Conservation (phyloP, 1,140 invertebrate genomes). For the Lucilia sericata region DNA sequence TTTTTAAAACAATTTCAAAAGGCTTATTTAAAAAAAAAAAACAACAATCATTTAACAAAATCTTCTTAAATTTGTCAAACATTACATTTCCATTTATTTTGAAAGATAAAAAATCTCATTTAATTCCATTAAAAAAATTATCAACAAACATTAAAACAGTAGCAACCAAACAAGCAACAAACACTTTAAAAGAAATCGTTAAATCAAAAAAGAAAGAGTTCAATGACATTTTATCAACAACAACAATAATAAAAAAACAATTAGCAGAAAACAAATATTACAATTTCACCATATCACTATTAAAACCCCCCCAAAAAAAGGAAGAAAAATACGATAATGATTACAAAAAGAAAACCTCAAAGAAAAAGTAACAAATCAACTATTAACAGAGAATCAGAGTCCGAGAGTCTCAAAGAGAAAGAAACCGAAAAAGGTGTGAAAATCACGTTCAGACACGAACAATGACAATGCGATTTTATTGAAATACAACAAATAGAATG, state of each 20-base stretch:
- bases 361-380: conserved; percentile 27
- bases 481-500: no score
- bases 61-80: no score
- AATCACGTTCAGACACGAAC: conserved; percentile 31
- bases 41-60: no score
- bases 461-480: conserved; percentile 22
- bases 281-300: conserved; percentile 35
- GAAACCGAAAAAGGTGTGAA: conserved; percentile 37
- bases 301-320: background rate
- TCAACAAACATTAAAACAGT: background rate
- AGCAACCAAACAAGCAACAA: background rate
- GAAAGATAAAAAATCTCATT: background rate
- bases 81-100: no score
- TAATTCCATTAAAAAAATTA: background rate
- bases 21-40: no score
- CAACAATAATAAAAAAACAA: conserved; percentile 2
- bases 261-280: conserved; percentile 38
- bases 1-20: no score
- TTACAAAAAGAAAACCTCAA: background rate
- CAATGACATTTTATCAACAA: conserved; percentile 29
- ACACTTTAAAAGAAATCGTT: background rate
- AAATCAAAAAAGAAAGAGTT: conserved; percentile 1
- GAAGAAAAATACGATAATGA: no score
- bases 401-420: background rate
- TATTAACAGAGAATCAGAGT: background rate